Evolutionary conservation across 2,888 invertebrate species (phyloP).

Genomic region (Tortrix viridana): DNA sequence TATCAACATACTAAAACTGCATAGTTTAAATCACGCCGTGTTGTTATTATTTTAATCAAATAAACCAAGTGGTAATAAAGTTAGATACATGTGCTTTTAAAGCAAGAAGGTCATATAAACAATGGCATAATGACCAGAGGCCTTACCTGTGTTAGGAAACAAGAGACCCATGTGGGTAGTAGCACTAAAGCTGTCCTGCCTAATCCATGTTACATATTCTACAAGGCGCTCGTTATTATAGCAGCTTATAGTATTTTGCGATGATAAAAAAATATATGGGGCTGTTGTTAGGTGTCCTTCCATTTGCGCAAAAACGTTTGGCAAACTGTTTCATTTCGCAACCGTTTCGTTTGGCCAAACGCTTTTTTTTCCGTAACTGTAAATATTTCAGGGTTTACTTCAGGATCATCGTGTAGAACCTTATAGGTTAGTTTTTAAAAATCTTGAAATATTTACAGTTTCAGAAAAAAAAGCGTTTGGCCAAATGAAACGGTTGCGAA

Average conservation of each 20-base stretch:
- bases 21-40: not conserved
- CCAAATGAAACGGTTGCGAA: no score
- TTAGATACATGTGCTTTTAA: not conserved
- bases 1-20: no score
- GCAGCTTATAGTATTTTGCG: slow-evolving; percentile 18
- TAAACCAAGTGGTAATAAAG: not conserved
- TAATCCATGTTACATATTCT: slow-evolving; percentile 33
- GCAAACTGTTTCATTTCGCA: no score
- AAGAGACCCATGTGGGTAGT: slow-evolving; percentile 33
- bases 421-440: no score
- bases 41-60: not conserved
- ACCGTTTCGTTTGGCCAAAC: no score
- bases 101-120: slow-evolving; percentile 16
- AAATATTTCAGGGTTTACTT: no score
- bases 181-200: slow-evolving; percentile 28
- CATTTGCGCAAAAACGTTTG: no score
- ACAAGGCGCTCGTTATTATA: slow-evolving; percentile 21
- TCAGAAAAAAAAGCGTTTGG: no score
- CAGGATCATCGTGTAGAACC: no score
- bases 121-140: slow-evolving; percentile 21
- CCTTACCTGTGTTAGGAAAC: slow-evolving; percentile 30
- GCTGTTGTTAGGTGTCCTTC: not conserved
- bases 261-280: slow-evolving; percentile 7
- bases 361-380: no score
- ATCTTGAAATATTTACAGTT: no score